Percentiles rank a stretch among this genome's conserved stretches.
phyloP scores from a whole-genome alignment of 2,797 vertebrate species.

The Saxicola maurus region DNA sequence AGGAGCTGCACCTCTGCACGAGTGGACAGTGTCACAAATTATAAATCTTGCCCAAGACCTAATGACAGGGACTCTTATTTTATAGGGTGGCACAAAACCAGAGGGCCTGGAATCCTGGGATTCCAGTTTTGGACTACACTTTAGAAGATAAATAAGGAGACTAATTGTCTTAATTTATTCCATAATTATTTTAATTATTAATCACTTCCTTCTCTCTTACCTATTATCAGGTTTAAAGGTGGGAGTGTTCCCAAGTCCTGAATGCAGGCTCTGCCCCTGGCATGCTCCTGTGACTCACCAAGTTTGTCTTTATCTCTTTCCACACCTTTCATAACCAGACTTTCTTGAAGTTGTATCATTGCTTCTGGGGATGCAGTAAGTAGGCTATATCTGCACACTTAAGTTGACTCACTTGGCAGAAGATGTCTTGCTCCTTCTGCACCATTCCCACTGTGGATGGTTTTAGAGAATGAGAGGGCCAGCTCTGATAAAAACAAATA shows the following conservation, averaged over 20 bases:
- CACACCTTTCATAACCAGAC: slow-evolving; percentile 2
- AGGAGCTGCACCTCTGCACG: background rate
- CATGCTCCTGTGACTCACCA: background rate
- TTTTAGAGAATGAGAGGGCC: background rate
- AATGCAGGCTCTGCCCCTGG: background rate
- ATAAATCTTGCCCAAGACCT: background rate
- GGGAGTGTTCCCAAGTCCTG: background rate
- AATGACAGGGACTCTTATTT: background rate
- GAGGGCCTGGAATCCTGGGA: background rate
- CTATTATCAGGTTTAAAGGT: background rate
- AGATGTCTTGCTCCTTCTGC: background rate
- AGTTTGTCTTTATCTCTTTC: slow-evolving; percentile 4
- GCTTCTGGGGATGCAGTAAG: background rate
- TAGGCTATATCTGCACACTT: background rate
- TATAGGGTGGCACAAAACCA: background rate
- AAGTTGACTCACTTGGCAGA: background rate
- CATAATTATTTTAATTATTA: slow-evolving; percentile 36
- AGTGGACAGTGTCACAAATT: background rate
- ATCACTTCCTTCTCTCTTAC: slow-evolving; percentile 27
- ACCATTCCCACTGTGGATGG: background rate
- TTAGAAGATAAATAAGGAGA: background rate
- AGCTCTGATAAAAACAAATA: background rate
- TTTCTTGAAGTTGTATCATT: background rate
- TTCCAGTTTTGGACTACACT: slow-evolving; percentile 9
- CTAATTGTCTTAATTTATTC: slow-evolving; percentile 35